Evolutionary conservation across 2,797 vertebrate genomes (phyloP), one percentile per base, ranked within the genome.

Genomic region (Microcaecilia unicolor): DNA sequence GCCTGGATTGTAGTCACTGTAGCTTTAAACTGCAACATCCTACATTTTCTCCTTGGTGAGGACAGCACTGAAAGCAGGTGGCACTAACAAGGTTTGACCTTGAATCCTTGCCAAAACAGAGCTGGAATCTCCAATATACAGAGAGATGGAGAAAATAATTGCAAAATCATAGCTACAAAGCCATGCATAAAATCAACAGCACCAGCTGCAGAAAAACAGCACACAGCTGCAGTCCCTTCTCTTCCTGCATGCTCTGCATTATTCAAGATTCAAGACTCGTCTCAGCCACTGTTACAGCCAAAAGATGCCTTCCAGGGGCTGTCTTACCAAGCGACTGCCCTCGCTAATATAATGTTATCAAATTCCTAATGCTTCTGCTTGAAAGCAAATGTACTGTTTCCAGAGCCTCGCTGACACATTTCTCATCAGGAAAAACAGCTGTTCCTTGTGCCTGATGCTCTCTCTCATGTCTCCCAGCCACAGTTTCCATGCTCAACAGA

Each of bases 401-500:
- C 18, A 26, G 46, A 50, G 48, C 1, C 10, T 28, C 35, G 16
- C 35, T 1, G 2, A 46, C 48, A 56, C 38, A 18, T 41, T 48
- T 39, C 58, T 60, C 47, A 42, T 36, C 29, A 37, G 51, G 44
- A 58, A 56, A n/a, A 58, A 60, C 34, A 44, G 48, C 31, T 8
- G 4, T 37, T 41, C 9, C 8, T 34, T 55, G 38, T 31, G 44
- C 44, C 30, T 27, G 25, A 31, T 36, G 15, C 41, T 49, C 26
- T 24, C 41, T 24, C 25, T 27, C 25, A 38, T 14, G 3, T 16
- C 41, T 9, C 9, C 10, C 3, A 4, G 10, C 11, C 14, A 16
- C 16, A 6, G 2, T 27, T 14, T 12, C 2, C 28, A 12, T 6
- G 13, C 11, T 20, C 7, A 18, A 8, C 14, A 13, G 6, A 3